phyloP scores from a whole-genome alignment of 2,113 vertebrate species.

The Hyla sarda region DNA sequence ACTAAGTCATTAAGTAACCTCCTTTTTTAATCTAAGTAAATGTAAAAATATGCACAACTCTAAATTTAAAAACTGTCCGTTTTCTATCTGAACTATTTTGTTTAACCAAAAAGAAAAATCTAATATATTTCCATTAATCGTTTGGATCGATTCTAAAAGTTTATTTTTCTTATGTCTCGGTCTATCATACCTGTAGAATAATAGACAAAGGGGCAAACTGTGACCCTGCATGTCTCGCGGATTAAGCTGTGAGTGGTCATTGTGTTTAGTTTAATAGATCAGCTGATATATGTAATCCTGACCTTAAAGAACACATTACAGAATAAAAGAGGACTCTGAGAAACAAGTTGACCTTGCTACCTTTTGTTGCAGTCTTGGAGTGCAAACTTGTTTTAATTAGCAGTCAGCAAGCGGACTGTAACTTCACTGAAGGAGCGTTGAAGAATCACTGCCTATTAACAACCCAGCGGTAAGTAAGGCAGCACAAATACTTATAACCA shows the following conservation, averaged over 20 bases:
- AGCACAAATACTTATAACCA: constrained; percentile 87
- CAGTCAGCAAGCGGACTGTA: constrained; percentile 86
- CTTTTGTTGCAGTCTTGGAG: constrained; percentile 77
- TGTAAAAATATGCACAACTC: no score
- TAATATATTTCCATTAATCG: no score
- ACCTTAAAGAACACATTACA: constrained; percentile 65
- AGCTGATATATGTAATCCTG: constrained; percentile 62
- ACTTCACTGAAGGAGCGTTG: constrained; percentile 84
- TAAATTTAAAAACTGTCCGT: no score
- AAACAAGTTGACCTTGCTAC: constrained; percentile 81
- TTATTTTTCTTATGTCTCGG: not conserved
- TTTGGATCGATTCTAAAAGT: not conserved
- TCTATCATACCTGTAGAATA: constrained; percentile 36
- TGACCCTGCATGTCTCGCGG: constrained; percentile 53
- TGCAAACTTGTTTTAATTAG: constrained; percentile 87
- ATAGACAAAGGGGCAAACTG: constrained; percentile 49
- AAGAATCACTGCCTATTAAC: constrained; percentile 88
- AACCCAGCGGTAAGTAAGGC: constrained; percentile 86
- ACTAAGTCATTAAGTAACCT: no score
- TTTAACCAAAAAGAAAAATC: no score
- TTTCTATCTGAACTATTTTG: no score
- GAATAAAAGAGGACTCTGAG: constrained; percentile 73
- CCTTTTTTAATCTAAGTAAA: no score
- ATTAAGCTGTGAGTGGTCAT: constrained; percentile 58
- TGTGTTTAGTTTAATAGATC: constrained; percentile 65